Percentiles rank a stretch among this genome's conserved stretches.
Conservation (phyloP, 2,888 invertebrate species). For the Drosophila mulleri region DNA sequence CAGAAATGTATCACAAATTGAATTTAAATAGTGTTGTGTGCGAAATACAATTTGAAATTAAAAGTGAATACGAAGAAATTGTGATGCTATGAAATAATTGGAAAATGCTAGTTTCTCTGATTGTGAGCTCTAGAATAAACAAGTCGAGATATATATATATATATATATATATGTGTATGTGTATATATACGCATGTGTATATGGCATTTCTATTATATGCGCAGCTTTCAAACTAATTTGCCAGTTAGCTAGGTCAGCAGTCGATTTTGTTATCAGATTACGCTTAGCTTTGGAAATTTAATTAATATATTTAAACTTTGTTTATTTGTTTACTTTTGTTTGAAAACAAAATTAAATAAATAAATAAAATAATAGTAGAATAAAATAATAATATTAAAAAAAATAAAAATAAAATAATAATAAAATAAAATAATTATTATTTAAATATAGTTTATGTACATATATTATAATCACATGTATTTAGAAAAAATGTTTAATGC, state of each 20-base stretch:
- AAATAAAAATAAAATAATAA: not conserved
- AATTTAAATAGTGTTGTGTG: not conserved
- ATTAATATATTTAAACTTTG: not conserved
- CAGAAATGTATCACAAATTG: not conserved
- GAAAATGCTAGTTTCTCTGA: not conserved
- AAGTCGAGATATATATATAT: not conserved
- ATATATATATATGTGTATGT: not conserved
- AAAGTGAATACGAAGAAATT: not conserved
- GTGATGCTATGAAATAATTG: not conserved
- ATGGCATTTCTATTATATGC: not conserved
- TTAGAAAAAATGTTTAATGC: no score
- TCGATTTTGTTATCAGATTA: not conserved
- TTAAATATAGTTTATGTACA: no score
- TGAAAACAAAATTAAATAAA: not conserved
- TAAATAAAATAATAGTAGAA: not conserved
- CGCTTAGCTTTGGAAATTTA: not conserved
- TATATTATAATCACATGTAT: no score
- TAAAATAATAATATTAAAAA: not conserved
- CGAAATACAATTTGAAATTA: not conserved
- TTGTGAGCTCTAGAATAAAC: not conserved
- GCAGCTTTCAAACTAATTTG: not conserved
- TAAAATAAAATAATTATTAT: no score
- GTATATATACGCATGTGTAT: no score
- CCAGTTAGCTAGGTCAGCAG: slow-evolving; percentile 2
- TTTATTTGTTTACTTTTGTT: not conserved